phyloP scores from a whole-genome alignment of 2,797 vertebrate species.

The Leucoraja ocellata region DNA sequence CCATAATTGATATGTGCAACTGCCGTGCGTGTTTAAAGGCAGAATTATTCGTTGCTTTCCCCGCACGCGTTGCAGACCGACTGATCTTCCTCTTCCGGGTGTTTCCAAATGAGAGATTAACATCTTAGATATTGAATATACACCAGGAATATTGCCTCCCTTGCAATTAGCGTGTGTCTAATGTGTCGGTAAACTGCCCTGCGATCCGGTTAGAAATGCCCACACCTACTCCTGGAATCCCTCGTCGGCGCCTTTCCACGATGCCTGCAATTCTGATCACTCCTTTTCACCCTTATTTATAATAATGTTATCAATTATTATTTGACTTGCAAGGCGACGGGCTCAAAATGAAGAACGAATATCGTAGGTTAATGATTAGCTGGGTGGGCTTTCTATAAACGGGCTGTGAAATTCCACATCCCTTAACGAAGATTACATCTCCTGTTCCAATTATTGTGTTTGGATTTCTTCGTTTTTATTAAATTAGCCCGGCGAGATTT shows the following conservation, averaged over 20 bases:
- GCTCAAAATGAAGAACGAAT: background rate
- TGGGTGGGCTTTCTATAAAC: background rate
- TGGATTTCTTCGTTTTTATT: background rate
- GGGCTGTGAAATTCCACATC: background rate
- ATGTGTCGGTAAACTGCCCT: background rate
- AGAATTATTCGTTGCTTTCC: background rate
- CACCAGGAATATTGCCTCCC: background rate
- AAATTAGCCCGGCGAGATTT: background rate
- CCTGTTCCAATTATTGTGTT: too few relatives aligned
- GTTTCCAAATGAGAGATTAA: background rate
- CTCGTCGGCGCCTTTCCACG: background rate
- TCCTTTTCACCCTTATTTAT: background rate
- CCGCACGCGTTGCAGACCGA: background rate
- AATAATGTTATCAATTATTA: background rate
- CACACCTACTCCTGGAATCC: background rate
- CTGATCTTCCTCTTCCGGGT: background rate
- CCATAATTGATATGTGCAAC: background rate
- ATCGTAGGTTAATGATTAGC: background rate
- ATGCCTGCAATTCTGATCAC: background rate
- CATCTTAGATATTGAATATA: background rate
- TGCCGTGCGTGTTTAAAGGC: too few relatives aligned
- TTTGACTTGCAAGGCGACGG: background rate
- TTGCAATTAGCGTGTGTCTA: background rate
- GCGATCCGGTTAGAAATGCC: background rate
- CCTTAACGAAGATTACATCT: background rate